Evolutionary conservation across 2,113 vertebrate genomes (phyloP), one percentile per base, ranked within the genome.

Genomic region (Copsychus sechellarum): DNA sequence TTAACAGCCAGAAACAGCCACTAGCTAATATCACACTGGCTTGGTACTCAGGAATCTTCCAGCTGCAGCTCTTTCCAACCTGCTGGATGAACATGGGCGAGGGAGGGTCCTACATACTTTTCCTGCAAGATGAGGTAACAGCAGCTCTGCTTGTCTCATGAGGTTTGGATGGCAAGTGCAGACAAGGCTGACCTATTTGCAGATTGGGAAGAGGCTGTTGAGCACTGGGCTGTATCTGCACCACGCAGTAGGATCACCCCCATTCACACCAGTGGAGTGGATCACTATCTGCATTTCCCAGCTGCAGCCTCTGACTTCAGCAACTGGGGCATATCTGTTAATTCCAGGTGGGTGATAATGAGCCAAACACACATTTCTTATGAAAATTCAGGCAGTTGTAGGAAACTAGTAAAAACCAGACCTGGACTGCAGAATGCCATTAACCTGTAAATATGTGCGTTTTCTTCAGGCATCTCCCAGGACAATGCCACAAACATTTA

Each of bases 221-320:
- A 4, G 47, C 3, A 3, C 40, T 3, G 8, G 40, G 53, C 62
- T 76, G 31, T 80, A 51, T 69, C 92, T 90, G 57, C 61, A 72
- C 12, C 36, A 12, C 0, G 0, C 85, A 76, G 57, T 1, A 53
- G 28, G 40, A 81, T 38, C 0, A 0, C 18, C 11, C 13, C 36
- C 18, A 8, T 45, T 79, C 78, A 36, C 48, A 61, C 25, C 66
- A 48, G 45, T 17, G 36, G 48, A 71, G 70, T 21, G 57, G 70
- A 87, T 81, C 85, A 29, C 48, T 60, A 43, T 43, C 65, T 60
- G 61, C 40, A 42, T 53, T 65, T 92, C 45, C 48, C 77, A 89
- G 53, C 28, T 60, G 53, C 61, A 67, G 31, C 31, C 65, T 67
- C 91, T 71, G 43, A 71, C 60, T 88, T 67, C 31, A 72, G 34